Percentiles rank a stretch among this genome's conserved stretches.
phyloP scores from a whole-genome alignment of 1,140 invertebrate genomes.

The Aricia agestis region DNA sequence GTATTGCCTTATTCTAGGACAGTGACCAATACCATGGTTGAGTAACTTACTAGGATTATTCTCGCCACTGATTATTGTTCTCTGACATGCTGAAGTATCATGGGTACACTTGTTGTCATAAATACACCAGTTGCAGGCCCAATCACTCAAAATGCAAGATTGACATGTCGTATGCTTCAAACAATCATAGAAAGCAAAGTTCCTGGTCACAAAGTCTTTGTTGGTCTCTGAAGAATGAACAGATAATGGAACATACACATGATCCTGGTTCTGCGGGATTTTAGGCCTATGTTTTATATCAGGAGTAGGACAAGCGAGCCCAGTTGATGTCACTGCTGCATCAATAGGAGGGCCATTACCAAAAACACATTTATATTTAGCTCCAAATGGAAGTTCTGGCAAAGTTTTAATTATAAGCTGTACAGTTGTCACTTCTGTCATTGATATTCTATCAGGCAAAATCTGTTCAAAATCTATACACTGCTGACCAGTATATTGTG shows the following conservation, averaged over 20 bases:
- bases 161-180: constrained; percentile 90
- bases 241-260: constrained; percentile 93
- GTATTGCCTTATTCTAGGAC: constrained; percentile 85
- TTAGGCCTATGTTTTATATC: constrained; percentile 84
- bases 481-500: constrained; percentile 92
- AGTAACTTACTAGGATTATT: constrained; percentile 84
- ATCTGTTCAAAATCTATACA: constrained; percentile 98
- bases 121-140: constrained; percentile 97
- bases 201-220: constrained; percentile 95
- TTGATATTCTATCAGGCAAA: constrained; percentile 91
- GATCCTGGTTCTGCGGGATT: constrained; percentile 89
- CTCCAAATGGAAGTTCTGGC: constrained; percentile 90
- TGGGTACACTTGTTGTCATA: constrained; percentile 96
- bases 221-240: constrained; percentile 95
- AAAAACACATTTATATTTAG: constrained; percentile 96
- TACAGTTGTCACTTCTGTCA: constrained; percentile 89
- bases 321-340: constrained; percentile 86
- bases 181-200: constrained; percentile 97
- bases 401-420: constrained; percentile 92
- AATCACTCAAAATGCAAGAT: constrained; percentile 90
- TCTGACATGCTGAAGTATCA: constrained; percentile 88
- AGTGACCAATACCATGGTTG: constrained; percentile 85
- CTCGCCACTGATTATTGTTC: constrained; percentile 89
- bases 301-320: constrained; percentile 91
- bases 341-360: constrained; percentile 90